These are phyloP conservation scores for Chionodraco myersi DNA, from an alignment of 2,113 vertebrate genomes.

Conservation along the genomic window DNA sequence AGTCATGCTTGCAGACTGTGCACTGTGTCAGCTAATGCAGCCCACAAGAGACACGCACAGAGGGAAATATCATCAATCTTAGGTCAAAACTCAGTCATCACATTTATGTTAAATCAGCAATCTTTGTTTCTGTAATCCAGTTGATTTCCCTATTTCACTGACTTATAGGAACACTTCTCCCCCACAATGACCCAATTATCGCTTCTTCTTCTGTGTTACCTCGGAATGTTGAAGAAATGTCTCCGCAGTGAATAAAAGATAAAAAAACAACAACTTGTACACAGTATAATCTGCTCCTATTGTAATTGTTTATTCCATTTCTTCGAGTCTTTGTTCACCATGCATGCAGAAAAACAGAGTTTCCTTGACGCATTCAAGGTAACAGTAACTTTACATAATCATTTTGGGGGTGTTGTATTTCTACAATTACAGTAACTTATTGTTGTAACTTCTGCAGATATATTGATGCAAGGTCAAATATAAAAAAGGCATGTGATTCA, in stretches of 20 bases:
- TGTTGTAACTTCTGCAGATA: not conserved
- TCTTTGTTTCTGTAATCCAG: not conserved
- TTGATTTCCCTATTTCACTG: conserved; percentile 6
- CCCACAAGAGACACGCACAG: conserved; percentile 16
- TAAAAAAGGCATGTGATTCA: not conserved
- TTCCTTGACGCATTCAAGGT: not conserved
- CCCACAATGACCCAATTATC: no score
- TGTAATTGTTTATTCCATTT: no score
- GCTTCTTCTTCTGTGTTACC: no score
- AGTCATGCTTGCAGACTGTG: conserved; percentile 4
- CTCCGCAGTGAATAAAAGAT: no score
- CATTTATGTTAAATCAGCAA: conserved; percentile 29
- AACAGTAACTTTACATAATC: not conserved
- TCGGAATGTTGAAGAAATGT: no score
- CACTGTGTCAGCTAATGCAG: conserved; percentile 34
- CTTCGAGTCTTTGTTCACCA: not conserved
- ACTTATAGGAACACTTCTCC: not conserved
- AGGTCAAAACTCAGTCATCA: conserved; percentile 32
- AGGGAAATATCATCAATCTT: not conserved
- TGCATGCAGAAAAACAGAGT: not conserved
- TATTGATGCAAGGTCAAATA: not conserved
- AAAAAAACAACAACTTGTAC: no score
- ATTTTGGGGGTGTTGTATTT: not conserved
- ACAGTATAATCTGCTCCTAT: no score
- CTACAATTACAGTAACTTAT: not conserved